Conservation (phyloP, 1,140 invertebrate genomes). For the Arctopsyche grandis region DNA sequence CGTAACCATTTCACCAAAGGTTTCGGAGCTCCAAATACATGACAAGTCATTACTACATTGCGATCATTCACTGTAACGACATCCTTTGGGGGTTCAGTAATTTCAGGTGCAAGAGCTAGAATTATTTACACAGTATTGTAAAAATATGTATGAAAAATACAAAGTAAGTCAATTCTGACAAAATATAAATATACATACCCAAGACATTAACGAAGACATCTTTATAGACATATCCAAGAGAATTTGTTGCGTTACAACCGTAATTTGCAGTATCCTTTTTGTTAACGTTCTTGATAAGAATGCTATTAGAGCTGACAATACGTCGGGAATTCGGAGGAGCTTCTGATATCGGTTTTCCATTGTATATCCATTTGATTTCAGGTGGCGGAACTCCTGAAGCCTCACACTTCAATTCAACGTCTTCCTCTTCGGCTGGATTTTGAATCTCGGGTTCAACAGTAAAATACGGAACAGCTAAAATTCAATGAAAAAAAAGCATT, state of each 20-base stretch:
- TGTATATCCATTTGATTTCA: conserved; percentile 95
- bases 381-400: conserved; percentile 91
- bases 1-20: conserved; percentile 94
- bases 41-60: conserved; percentile 85
- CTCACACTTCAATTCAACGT: conserved; percentile 85
- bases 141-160: conserved; percentile 1
- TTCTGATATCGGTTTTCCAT: conserved; percentile 88
- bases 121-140: conserved; percentile 35
- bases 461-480: conserved; percentile 88
- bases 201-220: conserved; percentile 98
- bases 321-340: conserved; percentile 79
- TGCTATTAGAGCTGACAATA: conserved; percentile 74
- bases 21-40: conserved; percentile 95
- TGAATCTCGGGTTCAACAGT: conserved; percentile 89
- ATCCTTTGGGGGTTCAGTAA: conserved; percentile 83
- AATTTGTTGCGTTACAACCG: conserved; percentile 98
- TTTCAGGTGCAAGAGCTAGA: conserved; percentile 88
- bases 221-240: conserved; percentile 97
- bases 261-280: conserved; percentile 97
- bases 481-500: background rate
- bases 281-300: conserved; percentile 83
- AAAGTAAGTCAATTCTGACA: background rate
- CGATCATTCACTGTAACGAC: conserved; percentile 82
- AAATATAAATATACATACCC: conserved; percentile 61
- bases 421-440: conserved; percentile 92